phyloP scores from a whole-genome alignment of 2,888 invertebrate species.

The Macaria notata region DNA sequence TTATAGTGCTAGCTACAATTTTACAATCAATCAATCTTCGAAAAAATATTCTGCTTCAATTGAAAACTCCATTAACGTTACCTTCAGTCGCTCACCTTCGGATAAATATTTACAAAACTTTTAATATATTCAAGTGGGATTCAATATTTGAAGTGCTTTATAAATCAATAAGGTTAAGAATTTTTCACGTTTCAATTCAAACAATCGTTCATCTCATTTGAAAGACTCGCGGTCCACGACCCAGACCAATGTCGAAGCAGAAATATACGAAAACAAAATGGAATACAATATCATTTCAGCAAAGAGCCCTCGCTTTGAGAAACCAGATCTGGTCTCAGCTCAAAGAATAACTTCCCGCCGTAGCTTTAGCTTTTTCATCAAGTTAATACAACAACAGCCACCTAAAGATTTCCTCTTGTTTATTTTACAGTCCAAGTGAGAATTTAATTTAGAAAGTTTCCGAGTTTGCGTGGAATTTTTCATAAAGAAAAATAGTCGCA shows the following conservation, averaged over 20 bases:
- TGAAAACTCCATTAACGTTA: neutral
- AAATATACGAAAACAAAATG: constrained; percentile 3
- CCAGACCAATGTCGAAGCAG: constrained; percentile 15
- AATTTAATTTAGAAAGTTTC: constrained; percentile 34
- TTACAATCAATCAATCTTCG: too few relatives aligned
- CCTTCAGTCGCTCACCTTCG: neutral
- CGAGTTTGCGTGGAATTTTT: constrained; percentile 25
- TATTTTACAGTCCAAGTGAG: constrained; percentile 28
- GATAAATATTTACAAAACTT: constrained; percentile 7
- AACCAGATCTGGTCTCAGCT: neutral
- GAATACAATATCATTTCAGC: constrained; percentile 4
- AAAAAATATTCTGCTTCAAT: neutral
- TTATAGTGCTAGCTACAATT: too few relatives aligned
- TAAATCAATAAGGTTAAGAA: constrained; percentile 8
- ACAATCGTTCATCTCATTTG: constrained; percentile 11
- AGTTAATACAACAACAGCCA: constrained; percentile 17
- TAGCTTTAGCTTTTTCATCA: constrained; percentile 8
- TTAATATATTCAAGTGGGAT: constrained; percentile 6
- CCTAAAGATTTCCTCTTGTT: constrained; percentile 28
- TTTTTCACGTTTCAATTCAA: constrained; percentile 6
- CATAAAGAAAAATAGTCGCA: constrained; percentile 23
- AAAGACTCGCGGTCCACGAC: constrained; percentile 8
- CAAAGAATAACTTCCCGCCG: constrained; percentile 6
- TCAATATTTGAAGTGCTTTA: constrained; percentile 7
- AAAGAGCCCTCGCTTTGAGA: constrained; percentile 4